Base-by-base conservation (phyloP, 2,797 vertebrate genomes). In the Pangasius larnaudii region DNA sequence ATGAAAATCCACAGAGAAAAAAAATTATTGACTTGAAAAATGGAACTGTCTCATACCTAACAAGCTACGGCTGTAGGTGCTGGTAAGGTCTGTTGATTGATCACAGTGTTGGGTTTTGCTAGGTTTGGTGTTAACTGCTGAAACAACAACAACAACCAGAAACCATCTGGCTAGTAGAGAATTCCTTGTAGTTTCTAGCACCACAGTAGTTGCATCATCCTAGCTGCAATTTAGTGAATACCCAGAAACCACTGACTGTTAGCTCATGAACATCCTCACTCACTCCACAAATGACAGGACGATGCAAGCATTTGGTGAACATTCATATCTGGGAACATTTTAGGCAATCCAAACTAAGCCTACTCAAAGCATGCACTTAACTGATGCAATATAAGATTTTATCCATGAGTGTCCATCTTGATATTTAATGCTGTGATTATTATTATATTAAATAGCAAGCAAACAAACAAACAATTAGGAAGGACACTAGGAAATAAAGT, bases 11-110 rank as follows among this genome's bases (percentile, higher is more conserved):
- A 63, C 19, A 51, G 58, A 77, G 16, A 58, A 24, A 58, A 46
- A 84, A 65, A 58, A 58, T 74, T 30, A 42, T 22, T 46, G 8
- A 84, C 33, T 53, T 63, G 14, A 49, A 69, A 56, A 82, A 84
- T 16, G 2, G 7, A 87, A 77, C 3, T 65, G 56, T 83, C 24
- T 87, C 24, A 58, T 83, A 75, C 46, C 22, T 63, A 69, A 39
- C 51, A 71, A 71, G 39, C 63, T 18, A 49, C 53, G 49, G 53
- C 49, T 33, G 16, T 18, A 69, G 39, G 30, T 51, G 39, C 33
- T 27, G 49, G 7, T 36, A 39, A 81, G 11, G 46, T 10, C 53
- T 83, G 69, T 22, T 78, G 61, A 88, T 79, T 69, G 22, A 51
- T 72, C 24, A 58, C 53, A 72, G 67, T 42, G 3, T 69, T 33